Evolutionary conservation across 2,113 vertebrate genomes (phyloP).

Genomic region (Spermophilus dauricus): DNA sequence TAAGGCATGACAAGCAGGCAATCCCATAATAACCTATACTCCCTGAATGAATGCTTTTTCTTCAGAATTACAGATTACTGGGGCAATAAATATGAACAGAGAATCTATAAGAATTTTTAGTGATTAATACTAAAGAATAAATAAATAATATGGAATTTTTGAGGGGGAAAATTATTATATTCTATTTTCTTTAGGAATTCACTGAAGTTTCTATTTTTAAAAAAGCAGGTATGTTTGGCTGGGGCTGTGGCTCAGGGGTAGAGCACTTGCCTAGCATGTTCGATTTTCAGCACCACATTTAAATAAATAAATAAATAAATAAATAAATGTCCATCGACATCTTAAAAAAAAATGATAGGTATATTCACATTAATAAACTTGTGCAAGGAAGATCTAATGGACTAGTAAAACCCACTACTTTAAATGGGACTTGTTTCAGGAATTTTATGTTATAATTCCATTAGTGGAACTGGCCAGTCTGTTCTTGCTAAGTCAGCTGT

Average conservation of each 20-base stretch:
- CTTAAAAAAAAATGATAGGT: not conserved
- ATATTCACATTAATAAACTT: slow-evolving; percentile 49
- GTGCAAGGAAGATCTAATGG: not conserved
- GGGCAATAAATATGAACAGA: slow-evolving; percentile 19
- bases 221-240: not conserved
- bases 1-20: not conserved
- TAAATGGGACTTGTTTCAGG: not conserved
- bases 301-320: too few species aligned
- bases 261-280: too few species aligned
- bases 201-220: not conserved
- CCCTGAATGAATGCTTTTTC: not conserved
- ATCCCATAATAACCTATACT: not conserved
- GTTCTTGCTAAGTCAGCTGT: slow-evolving; percentile 55
- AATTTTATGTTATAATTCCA: slow-evolving; percentile 42
- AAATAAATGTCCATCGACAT: too few species aligned
- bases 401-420: not conserved
- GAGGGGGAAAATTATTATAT: not conserved
- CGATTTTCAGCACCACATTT: too few species aligned
- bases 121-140: not conserved
- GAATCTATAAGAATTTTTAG: slow-evolving; percentile 34
- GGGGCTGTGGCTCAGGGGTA: too few species aligned
- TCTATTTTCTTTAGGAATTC: slow-evolving; percentile 54
- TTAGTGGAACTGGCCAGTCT: not conserved
- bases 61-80: slow-evolving; percentile 10
- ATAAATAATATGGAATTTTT: not conserved